Evolutionary conservation across 2,113 vertebrate species (phyloP), one percentile per base, ranked within the genome.

Genomic region (Macaca mulatta): DNA sequence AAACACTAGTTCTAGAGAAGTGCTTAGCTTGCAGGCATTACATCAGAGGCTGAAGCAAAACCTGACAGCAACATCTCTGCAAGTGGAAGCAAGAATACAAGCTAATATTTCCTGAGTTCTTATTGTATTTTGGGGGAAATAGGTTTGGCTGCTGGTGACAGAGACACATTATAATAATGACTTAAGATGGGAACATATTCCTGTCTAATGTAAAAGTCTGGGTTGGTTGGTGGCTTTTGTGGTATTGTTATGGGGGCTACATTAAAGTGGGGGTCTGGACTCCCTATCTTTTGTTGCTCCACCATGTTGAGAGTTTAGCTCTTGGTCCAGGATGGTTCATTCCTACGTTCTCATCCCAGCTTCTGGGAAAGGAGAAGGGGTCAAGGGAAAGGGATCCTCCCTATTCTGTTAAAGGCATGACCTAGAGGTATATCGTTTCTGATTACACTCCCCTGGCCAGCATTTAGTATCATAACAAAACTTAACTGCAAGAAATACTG

Each of bases 101-200:
- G 32, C 77, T 95, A 81, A 59, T 89, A 90, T 86, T 93, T 93
- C 50, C 35, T 75, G 82, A 94, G 30, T 90, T 80, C 16, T 85
- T 90, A 89, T 27, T 74, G 32, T 75, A 55, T 72, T 92, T 81
- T 8, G 81, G 91, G 59, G 43, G 17, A 93, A 91, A 89, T 43
- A 96, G 30, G 22, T 55, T 97, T 77, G 23, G 45, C 45, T 82
- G 4, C 45, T 48, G 57, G 27, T 81, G 30, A 70, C 38, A 96
- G n/a, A 88, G 79, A 78, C 10, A 64, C 22, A 57, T 92, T 91
- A 92, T 87, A 52, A 89, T 92, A 78, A 82, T 5, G 13, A 61
- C 52, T 92, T 93, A 55, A 89, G 74, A 50, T 85, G 32, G 35
- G 88, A 92, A 86, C 72, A 45, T 35, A 52, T 92, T 90, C 4